Conservation (phyloP, 2,888 invertebrate species). For the Ctenicera cuprea region DNA sequence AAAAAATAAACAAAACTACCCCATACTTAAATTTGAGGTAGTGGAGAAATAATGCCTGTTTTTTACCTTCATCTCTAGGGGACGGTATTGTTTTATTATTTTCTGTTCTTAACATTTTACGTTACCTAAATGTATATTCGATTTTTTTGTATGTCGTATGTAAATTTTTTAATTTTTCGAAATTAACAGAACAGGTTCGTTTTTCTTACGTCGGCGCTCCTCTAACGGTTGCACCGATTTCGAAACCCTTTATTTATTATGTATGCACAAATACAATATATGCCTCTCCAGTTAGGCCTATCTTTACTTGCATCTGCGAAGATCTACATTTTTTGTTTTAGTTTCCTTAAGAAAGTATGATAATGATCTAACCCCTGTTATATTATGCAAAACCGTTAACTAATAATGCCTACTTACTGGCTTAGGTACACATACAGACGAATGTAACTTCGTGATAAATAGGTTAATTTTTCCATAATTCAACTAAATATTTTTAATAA, state of each 20-base stretch:
- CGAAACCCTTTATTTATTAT: constrained; percentile 35
- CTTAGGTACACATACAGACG: neutral
- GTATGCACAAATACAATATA: constrained; percentile 45
- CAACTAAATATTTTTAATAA: too few species aligned
- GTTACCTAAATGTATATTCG: too few species aligned
- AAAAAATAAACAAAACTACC: too few species aligned
- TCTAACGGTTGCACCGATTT: constrained; percentile 37
- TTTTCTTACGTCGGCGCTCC: neutral
- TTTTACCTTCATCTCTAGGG: too few species aligned
- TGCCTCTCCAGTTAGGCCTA: constrained; percentile 32
- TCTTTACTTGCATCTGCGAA: constrained; percentile 42
- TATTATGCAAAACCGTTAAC: constrained; percentile 31
- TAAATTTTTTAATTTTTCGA: too few species aligned
- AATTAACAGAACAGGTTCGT: neutral
- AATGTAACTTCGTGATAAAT: too few species aligned
- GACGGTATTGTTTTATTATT: too few species aligned
- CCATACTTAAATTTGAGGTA: too few species aligned
- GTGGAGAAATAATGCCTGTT: too few species aligned
- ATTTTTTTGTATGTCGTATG: too few species aligned
- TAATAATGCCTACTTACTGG: constrained; percentile 11
- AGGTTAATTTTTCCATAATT: too few species aligned
- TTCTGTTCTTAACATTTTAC: too few species aligned
- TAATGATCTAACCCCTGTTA: constrained; percentile 40
- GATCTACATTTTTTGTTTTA: constrained; percentile 45
- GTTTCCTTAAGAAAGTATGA: constrained; percentile 38